These are phyloP conservation scores for Aphelinus certus DNA, from an alignment of 1,140 invertebrate genomes.

Conservation along the genomic window DNA sequence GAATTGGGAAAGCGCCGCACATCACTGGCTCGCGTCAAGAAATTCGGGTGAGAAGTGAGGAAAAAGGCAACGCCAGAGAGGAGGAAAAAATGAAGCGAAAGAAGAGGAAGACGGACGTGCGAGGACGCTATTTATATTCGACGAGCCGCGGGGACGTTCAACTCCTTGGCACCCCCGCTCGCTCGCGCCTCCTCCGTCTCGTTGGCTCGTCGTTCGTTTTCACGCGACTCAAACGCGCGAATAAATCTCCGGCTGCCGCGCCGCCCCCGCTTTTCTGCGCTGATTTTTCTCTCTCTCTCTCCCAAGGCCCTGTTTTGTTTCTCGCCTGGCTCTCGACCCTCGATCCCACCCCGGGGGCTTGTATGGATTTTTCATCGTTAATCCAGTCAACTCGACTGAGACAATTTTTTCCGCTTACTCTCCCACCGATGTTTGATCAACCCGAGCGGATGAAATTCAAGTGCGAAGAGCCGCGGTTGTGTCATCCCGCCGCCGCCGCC, in stretches of 20 bases:
- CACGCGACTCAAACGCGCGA: not conserved
- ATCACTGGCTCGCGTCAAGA: not conserved
- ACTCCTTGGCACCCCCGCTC: constrained; percentile 23
- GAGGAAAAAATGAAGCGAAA: not conserved
- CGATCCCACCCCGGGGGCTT: too few relatives aligned
- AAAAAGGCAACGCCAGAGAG: not conserved
- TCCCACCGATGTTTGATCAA: too few relatives aligned
- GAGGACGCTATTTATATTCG: constrained; percentile 33
- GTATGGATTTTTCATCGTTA: too few relatives aligned
- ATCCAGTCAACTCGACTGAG: too few relatives aligned
- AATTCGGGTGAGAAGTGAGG: not conserved
- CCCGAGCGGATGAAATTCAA: not conserved
- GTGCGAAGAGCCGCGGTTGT: not conserved
- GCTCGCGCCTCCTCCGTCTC: not conserved
- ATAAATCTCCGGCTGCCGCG: not conserved
- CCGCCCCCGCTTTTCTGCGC: constrained; percentile 3
- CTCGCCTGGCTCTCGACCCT: too few relatives aligned
- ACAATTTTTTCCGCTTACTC: too few relatives aligned
- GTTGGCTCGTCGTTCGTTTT: constrained; percentile 2
- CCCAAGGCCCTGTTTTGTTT: too few relatives aligned
- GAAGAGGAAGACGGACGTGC: not conserved
- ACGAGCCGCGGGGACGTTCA: constrained; percentile 31
- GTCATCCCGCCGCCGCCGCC: too few relatives aligned
- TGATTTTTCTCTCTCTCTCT: not conserved
- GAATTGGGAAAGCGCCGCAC: not conserved